Percentiles rank a stretch among this genome's conserved stretches.
These are phyloP conservation scores for Copsychus sechellarum DNA, from an alignment of 2,113 vertebrate species.

Conservation along the genomic window DNA sequence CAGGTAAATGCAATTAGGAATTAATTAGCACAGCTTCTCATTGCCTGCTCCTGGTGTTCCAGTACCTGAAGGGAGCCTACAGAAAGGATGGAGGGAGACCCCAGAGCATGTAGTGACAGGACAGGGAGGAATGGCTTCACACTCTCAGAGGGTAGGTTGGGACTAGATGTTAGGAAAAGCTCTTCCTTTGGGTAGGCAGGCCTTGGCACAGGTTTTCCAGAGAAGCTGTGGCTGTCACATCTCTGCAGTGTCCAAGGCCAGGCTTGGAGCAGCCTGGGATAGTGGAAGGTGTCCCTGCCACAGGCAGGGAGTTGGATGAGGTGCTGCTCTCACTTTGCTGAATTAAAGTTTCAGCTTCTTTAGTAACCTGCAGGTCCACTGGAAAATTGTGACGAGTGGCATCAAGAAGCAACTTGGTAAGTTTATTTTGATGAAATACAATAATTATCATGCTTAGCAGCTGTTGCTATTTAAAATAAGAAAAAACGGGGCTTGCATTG, in stretches of 20 bases:
- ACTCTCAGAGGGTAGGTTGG: too few species aligned
- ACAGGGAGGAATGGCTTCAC: not conserved
- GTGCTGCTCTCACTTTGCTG: not conserved
- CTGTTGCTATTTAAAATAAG: constrained; percentile 84
- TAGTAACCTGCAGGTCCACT: not conserved
- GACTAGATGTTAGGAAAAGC: not conserved
- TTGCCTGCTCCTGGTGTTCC: not conserved
- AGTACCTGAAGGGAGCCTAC: not conserved
- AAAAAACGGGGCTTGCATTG: constrained; percentile 77
- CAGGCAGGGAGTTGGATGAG: not conserved
- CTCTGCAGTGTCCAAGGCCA: not conserved
- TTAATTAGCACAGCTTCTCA: not conserved
- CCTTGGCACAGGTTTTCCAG: not conserved
- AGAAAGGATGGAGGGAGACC: not conserved
- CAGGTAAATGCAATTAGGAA: not conserved
- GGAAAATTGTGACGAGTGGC: constrained; percentile 43
- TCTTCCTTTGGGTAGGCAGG: not conserved
- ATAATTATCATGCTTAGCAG: constrained; percentile 82
- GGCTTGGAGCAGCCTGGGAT: not conserved
- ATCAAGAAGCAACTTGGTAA: constrained; percentile 64
- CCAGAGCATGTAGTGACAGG: not conserved
- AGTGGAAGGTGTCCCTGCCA: not conserved
- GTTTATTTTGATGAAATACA: constrained; percentile 84
- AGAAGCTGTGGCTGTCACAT: not conserved
- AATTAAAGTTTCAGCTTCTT: not conserved